Evolutionary conservation across 2,113 vertebrate genomes (phyloP).

Genomic region (Sturnus vulgaris): DNA sequence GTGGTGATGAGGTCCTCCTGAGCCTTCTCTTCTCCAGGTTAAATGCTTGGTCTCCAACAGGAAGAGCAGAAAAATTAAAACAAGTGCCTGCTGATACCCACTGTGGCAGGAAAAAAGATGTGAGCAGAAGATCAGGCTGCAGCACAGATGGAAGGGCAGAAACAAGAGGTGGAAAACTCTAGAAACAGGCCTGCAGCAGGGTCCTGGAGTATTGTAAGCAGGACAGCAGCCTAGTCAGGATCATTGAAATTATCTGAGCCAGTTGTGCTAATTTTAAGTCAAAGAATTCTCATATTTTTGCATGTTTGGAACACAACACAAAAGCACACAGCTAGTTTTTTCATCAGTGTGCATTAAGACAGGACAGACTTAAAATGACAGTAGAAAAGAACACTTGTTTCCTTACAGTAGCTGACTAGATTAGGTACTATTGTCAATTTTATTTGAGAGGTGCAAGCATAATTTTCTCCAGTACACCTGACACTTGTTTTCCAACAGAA

Average conservation of each 20-base stretch:
- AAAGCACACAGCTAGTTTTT: not conserved
- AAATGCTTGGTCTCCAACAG: not conserved
- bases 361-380: not conserved
- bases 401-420: not conserved
- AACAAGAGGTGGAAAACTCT: not conserved
- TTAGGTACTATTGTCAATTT: not conserved
- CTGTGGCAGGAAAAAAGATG: not conserved
- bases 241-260: not conserved
- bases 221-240: not conserved
- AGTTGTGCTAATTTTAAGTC: accelerated
- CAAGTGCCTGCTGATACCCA: not conserved
- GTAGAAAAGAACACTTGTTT: not conserved
- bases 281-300: not conserved
- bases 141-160: not conserved
- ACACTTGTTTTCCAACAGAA: not conserved
- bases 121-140: not conserved
- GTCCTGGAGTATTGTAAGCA: not conserved
- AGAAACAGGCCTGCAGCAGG: accelerated
- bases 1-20: not conserved
- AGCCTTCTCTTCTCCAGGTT: not conserved
- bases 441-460: not conserved
- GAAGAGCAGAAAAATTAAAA: not conserved
- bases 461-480: not conserved
- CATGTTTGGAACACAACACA: not conserved
- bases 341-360: not conserved